Evolutionary conservation across 2,113 vertebrate species (phyloP), one percentile per base, ranked within the genome.

Genomic region (Nansenia antarctica): DNA sequence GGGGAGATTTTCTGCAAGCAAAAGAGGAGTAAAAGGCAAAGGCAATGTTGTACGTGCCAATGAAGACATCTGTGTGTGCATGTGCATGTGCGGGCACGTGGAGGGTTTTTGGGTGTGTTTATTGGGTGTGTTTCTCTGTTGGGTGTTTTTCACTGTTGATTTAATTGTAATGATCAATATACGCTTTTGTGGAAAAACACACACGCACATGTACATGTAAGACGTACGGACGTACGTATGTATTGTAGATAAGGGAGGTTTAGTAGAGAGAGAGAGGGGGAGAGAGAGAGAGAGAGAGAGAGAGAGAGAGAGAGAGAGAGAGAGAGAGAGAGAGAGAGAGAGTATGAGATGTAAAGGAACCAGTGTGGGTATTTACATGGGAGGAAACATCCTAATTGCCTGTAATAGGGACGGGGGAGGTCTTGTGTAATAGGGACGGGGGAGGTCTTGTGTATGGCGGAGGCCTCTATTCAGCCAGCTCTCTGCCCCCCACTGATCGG

Each of bases 331-430:
- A 52, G 52, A 27, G 30, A 67, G 57, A 67, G 31, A 49, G 32
- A 35, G 42, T 29, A 67, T 57, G 72, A 75, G 74, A 70, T 49
- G 70, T 70, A 74, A n/a, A 58, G 29, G 53, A 29, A 64, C 60
- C 53, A 65, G 64, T 49, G 61, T 71, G 75, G 63, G 54, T 81
- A 78, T 81, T 81, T 84, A 76, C 70, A 71, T 54, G 65, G 37
- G 69, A 70, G 79, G 82, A 84, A 70, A 74, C 71, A 60, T 64
- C 67, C 34, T 81, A 81, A 84, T 81, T 81, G 67, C 65, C 68
- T 70, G 53, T 81, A 84, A 81, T 84, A 67, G 66, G 57, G 68
- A 64, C 72, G 61, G 76, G 64, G 66, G 71, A 76, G 67, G 69
- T 66, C 67, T 65, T 62, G 68, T 70, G 37, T 45, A 22, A 81